A percentile compares a stretch with the other conserved stretches of the same genome.
phyloP scores from a whole-genome alignment of 2,797 vertebrate species.

The Bradypus variegatus region DNA sequence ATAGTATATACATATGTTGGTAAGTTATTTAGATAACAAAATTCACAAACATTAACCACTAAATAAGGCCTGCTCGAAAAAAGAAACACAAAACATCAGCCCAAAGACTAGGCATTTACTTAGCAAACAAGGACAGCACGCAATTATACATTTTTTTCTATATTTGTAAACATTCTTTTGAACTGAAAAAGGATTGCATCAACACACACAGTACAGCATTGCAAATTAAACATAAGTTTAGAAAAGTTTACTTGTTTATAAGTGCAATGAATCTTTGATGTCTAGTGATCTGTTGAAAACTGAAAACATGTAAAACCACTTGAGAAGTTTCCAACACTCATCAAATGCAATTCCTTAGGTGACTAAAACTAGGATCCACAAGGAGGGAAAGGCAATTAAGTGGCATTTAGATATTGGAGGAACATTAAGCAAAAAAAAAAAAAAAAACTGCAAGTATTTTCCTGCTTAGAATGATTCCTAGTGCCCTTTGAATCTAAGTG shows the following conservation, averaged over 20 bases:
- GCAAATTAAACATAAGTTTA: conserved; percentile 82
- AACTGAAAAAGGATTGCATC: conserved; percentile 87
- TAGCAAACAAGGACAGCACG: not conserved
- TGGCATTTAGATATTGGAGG: conserved; percentile 56
- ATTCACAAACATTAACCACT: conserved; percentile 3
- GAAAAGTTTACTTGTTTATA: conserved; percentile 77
- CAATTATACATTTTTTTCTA: conserved; percentile 49
- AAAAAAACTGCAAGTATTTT: conserved; percentile 68
- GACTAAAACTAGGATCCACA: conserved; percentile 71
- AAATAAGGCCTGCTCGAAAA: conserved; percentile 11
- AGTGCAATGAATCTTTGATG: conserved; percentile 82
- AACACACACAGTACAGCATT: conserved; percentile 87
- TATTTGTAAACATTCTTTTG: conserved; percentile 93
- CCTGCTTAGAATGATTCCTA: conserved; percentile 64
- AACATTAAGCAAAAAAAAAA: conserved; percentile 54
- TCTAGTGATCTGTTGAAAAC: conserved; percentile 82
- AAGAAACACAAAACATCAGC: not conserved
- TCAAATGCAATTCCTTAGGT: conserved; percentile 71
- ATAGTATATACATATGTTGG: not conserved
- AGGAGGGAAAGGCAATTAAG: conserved; percentile 62
- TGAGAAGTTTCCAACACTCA: conserved; percentile 82
- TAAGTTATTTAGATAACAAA: not conserved
- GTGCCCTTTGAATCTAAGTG: conserved; percentile 64
- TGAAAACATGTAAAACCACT: conserved; percentile 80
- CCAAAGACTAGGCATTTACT: not conserved